Conservation (phyloP, 1,140 invertebrate species). For the Muscidifurax raptorellus region DNA sequence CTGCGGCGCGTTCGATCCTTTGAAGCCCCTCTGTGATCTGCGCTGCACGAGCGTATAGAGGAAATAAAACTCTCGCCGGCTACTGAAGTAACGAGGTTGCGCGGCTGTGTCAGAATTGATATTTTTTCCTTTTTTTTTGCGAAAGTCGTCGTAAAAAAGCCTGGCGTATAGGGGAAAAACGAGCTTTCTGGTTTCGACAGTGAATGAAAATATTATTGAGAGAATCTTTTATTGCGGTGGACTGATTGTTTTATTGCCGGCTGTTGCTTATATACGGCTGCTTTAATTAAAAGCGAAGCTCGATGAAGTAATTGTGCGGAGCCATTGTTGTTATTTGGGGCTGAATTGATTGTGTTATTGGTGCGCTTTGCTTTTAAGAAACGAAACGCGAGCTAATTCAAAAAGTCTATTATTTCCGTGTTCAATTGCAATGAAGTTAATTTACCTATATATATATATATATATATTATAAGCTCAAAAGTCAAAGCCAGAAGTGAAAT, state of each 20-base stretch:
- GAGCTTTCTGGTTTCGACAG: not conserved
- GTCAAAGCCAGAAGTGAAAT: too few relatives aligned
- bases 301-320: too few relatives aligned
- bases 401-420: too few relatives aligned
- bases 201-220: not conserved
- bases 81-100: conserved; percentile 4
- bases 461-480: too few relatives aligned
- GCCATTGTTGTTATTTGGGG: too few relatives aligned
- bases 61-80: not conserved
- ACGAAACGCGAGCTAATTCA: too few relatives aligned
- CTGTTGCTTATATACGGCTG: not conserved
- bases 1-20: conserved; percentile 33
- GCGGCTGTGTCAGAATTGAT: conserved; percentile 6
- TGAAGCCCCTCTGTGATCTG: not conserved
- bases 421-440: too few relatives aligned
- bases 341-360: too few relatives aligned
- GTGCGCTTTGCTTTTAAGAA: too few relatives aligned
- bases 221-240: not conserved
- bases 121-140: not conserved
- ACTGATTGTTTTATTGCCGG: not conserved
- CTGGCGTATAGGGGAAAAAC: not conserved
- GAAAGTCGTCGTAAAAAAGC: too few relatives aligned
- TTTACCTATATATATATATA: too few relatives aligned
- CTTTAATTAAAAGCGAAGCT: too few relatives aligned
- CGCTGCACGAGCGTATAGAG: not conserved